Conservation (phyloP, 2,113 vertebrate species). For the Eulemur rufifrons region DNA sequence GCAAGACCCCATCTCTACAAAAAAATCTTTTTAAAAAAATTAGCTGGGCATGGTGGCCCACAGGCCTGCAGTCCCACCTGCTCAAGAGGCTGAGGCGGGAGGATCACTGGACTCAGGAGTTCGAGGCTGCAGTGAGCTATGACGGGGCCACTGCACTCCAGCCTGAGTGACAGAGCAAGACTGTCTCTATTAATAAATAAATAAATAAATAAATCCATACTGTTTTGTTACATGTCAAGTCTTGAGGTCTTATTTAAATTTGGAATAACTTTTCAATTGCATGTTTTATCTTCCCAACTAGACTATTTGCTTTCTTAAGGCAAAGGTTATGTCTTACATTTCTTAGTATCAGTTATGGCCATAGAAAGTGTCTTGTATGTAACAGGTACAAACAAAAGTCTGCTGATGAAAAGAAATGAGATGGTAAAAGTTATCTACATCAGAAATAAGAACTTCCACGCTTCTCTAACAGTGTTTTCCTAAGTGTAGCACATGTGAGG, state of each 20-base stretch:
- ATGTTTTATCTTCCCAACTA: constrained; percentile 30
- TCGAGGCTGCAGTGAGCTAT: too few species aligned
- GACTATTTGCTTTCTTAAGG: background rate
- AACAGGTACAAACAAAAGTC: background rate
- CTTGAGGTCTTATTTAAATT: constrained; percentile 13
- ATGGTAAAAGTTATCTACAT: constrained; percentile 25
- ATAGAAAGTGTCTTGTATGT: background rate
- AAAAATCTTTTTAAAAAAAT: too few species aligned
- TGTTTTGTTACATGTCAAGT: constrained; percentile 21
- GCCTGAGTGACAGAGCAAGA: too few species aligned
- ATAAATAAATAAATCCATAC: too few species aligned
- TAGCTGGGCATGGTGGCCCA: too few species aligned
- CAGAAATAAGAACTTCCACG: constrained; percentile 50
- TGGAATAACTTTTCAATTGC: background rate
- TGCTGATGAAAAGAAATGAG: constrained; percentile 23
- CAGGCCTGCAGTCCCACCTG: too few species aligned
- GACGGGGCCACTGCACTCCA: too few species aligned
- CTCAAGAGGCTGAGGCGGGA: too few species aligned
- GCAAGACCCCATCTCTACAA: too few species aligned
- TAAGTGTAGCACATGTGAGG: constrained; percentile 7
- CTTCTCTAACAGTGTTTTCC: constrained; percentile 19
- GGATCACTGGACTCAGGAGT: too few species aligned
- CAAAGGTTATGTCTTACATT: background rate
- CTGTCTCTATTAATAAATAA: too few species aligned
- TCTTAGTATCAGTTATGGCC: background rate